A percentile compares a stretch with the other conserved stretches of the same genome.
These are phyloP conservation scores for Lates calcarifer DNA, from an alignment of 2,113 vertebrate species.

Conservation along the genomic window DNA sequence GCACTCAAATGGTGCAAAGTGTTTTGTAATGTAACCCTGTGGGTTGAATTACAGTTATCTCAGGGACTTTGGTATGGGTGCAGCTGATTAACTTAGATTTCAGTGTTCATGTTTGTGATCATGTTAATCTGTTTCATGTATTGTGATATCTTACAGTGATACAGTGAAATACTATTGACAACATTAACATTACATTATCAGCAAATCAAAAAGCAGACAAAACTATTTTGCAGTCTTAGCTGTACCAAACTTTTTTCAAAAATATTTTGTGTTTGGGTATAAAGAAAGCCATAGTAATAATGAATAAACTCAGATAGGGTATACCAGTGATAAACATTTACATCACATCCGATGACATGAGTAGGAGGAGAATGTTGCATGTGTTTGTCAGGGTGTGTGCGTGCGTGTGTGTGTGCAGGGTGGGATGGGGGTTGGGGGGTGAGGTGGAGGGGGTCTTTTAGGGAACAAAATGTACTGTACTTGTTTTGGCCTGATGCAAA, in stretches of 20 bases:
- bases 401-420: not conserved
- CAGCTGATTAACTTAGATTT: slow-evolving; percentile 31
- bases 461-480: slow-evolving; percentile 77
- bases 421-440: too few species aligned
- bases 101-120: slow-evolving; percentile 3
- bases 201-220: not conserved
- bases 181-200: not conserved
- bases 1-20: not conserved
- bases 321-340: slow-evolving; percentile 17
- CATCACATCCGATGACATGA: slow-evolving; percentile 27
- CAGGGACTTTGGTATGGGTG: slow-evolving; percentile 6
- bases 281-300: not conserved
- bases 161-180: not conserved
- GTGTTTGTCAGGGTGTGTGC: not conserved
- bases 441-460: slow-evolving; percentile 32
- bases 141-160: slow-evolving; percentile 33
- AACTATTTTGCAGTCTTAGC: not conserved
- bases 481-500: slow-evolving; percentile 67
- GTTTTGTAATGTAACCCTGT: slow-evolving; percentile 21
- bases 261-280: not conserved
- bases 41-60: slow-evolving; percentile 19
- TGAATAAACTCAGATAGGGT: slow-evolving; percentile 36
- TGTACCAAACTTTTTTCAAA: not conserved
- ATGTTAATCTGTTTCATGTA: slow-evolving; percentile 13
- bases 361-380: not conserved